These are phyloP conservation scores for Typhlichthys eigenmanni DNA, from an alignment of 2,797 vertebrate species.

Conservation along the genomic window DNA sequence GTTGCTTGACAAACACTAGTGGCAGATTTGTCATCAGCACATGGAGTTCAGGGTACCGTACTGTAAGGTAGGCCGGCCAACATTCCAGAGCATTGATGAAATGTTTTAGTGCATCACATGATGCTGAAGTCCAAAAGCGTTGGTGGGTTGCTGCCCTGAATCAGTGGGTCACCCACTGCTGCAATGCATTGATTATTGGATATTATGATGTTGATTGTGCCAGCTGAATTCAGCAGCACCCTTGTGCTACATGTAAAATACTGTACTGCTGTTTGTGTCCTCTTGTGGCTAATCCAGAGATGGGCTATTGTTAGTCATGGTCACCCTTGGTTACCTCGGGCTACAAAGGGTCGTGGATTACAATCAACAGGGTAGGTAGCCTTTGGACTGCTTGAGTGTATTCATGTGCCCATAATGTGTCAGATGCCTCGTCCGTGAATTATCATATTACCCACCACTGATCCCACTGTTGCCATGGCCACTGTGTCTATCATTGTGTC, in stretches of 20 bases:
- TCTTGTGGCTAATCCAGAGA: conserved; percentile 55
- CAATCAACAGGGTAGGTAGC: conserved; percentile 24
- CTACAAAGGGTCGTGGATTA: conserved; percentile 60
- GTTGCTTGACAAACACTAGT: conserved; percentile 26
- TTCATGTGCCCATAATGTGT: conserved; percentile 63
- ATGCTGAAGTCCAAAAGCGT: conserved; percentile 12
- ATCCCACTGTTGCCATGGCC: conserved; percentile 77
- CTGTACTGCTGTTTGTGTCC: conserved; percentile 36
- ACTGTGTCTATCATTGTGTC: conserved; percentile 78
- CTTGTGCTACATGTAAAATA: conserved; percentile 11
- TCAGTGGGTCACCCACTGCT: conserved; percentile 39
- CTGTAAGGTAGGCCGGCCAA: conserved; percentile 8
- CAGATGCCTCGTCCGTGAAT: conserved; percentile 64
- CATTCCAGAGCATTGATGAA: conserved; percentile 13
- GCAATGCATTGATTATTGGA: conserved; percentile 46
- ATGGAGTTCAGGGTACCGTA: conserved; percentile 3
- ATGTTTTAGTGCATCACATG: conserved; percentile 15
- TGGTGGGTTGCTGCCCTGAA: conserved; percentile 35
- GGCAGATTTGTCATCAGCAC: conserved; percentile 35
- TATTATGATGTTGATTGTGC: conserved; percentile 54
- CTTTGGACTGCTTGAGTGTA: conserved; percentile 49
- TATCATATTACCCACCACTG: conserved; percentile 73
- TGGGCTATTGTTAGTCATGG: conserved; percentile 62
- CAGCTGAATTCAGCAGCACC: conserved; percentile 38
- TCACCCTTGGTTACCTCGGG: conserved; percentile 66